phyloP scores from a whole-genome alignment of 2,888 invertebrate genomes.

The Chrysotoxum bicinctum region DNA sequence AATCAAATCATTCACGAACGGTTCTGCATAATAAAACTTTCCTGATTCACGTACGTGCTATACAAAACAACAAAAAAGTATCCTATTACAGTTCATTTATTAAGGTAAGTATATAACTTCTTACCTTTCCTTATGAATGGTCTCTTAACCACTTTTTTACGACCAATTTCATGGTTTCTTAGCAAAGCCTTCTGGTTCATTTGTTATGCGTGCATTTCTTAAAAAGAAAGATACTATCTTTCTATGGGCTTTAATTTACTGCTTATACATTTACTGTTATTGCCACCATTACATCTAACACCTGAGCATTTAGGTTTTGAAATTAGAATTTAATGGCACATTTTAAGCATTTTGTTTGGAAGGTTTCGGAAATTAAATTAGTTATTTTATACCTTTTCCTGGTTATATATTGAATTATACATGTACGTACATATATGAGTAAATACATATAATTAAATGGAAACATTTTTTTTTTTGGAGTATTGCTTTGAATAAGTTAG shows the following conservation, averaged over 20 bases:
- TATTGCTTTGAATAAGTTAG: no score
- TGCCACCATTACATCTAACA: constrained; percentile 5
- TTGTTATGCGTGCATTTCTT: constrained; percentile 49
- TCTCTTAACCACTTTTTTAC: constrained; percentile 36
- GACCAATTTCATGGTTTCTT: constrained; percentile 35
- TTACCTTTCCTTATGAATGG: neutral
- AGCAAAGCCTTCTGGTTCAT: neutral
- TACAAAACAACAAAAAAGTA: constrained; percentile 15
- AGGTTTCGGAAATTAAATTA: neutral
- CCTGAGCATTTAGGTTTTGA: neutral
- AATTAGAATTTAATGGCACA: neutral
- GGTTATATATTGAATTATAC: no score
- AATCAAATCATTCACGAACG: constrained; percentile 53
- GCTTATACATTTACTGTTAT: constrained; percentile 64
- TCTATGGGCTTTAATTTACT: constrained; percentile 63
- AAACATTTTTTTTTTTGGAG: no score
- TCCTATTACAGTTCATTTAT: constrained; percentile 33
- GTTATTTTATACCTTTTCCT: neutral
- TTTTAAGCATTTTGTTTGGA: neutral
- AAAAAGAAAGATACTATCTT: constrained; percentile 52
- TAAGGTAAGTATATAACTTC: neutral
- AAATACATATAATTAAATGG: no score
- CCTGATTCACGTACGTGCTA: constrained; percentile 63
- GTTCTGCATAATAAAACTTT: constrained; percentile 60
- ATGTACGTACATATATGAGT: neutral